A percentile compares a stretch with the other conserved stretches of the same genome.
Conservation (phyloP, 2,888 invertebrate genomes). For the Sinelater perroti region DNA sequence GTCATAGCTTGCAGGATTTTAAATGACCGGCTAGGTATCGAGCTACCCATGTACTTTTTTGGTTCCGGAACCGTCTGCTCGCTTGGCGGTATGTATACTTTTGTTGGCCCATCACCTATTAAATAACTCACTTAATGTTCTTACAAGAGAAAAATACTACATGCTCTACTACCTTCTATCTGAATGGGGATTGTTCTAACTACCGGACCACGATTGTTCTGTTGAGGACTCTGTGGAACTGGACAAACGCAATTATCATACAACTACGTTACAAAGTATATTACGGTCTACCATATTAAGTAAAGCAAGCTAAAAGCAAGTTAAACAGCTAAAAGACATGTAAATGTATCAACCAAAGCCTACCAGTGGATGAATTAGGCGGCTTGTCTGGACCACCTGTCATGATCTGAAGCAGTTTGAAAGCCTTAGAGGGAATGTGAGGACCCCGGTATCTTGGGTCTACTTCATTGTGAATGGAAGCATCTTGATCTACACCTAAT, state of each 20-base stretch:
- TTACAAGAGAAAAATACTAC: not conserved
- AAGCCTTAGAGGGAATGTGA: conserved; percentile 74
- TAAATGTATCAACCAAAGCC: conserved; percentile 25
- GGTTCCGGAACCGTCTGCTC: conserved; percentile 75
- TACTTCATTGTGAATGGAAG: conserved; percentile 65
- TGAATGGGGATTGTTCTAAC: conserved; percentile 72
- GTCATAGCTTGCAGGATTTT: conserved; percentile 83
- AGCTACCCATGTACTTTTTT: conserved; percentile 77
- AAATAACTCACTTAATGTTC: not conserved
- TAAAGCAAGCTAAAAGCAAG: conserved; percentile 17
- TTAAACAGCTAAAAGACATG: no score
- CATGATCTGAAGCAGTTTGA: conserved; percentile 73
- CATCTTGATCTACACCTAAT: conserved; percentile 64
- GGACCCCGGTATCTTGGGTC: conserved; percentile 71
- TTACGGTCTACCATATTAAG: conserved; percentile 3
- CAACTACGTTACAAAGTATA: not conserved
- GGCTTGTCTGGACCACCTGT: conserved; percentile 62
- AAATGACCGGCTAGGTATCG: conserved; percentile 84
- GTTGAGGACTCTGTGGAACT: conserved; percentile 35
- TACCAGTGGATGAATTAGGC: conserved; percentile 52
- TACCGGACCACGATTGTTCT: conserved; percentile 26
- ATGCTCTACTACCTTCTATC: conserved; percentile 64
- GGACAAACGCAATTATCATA: conserved; percentile 14
- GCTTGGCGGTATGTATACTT: conserved; percentile 67
- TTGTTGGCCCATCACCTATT: conserved; percentile 49